A percentile compares a stretch with the other conserved stretches of the same genome.
Evolutionary conservation across 1,140 invertebrate genomes (phyloP).

Genomic region (Pseudomyrmex dendroicus): DNA sequence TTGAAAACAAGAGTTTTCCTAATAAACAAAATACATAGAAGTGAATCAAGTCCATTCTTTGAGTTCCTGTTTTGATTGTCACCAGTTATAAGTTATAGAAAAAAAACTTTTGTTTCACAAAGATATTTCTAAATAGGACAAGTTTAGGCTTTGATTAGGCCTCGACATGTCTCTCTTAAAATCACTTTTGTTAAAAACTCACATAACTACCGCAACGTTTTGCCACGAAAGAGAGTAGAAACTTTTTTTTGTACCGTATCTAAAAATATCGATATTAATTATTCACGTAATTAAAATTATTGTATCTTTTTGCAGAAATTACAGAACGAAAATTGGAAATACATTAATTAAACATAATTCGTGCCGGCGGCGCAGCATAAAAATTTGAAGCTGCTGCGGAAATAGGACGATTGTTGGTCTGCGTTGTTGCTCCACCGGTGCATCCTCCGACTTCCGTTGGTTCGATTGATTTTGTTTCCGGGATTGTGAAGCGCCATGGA

Average conservation of each 20-base stretch:
- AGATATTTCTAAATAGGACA: constrained; percentile 6
- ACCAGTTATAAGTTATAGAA: constrained; percentile 37
- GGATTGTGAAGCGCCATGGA: constrained; percentile 79
- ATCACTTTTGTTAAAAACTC: constrained; percentile 1
- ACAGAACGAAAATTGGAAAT: constrained; percentile 7
- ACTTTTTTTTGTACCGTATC: constrained; percentile 10
- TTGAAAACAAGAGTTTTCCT: constrained; percentile 8
- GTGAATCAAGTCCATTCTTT: background rate
- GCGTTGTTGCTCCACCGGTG: constrained; percentile 77
- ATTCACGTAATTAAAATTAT: constrained; percentile 36
- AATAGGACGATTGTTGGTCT: constrained; percentile 81
- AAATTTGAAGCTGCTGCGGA: constrained; percentile 81
- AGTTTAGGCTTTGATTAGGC: constrained; percentile 49
- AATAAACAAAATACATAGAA: background rate
- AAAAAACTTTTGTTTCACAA: background rate
- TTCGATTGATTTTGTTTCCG: constrained; percentile 74
- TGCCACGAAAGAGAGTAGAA: background rate
- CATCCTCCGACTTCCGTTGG: constrained; percentile 78
- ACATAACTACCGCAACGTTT: constrained; percentile 3
- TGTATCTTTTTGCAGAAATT: constrained; percentile 12
- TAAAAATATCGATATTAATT: constrained; percentile 34
- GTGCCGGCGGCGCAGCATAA: constrained; percentile 82
- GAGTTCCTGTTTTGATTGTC: constrained; percentile 37
- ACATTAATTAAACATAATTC: constrained; percentile 80
- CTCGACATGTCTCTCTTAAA: background rate